Base-by-base conservation (phyloP, 2,888 invertebrate species). In the Sylvicola cinctus region DNA sequence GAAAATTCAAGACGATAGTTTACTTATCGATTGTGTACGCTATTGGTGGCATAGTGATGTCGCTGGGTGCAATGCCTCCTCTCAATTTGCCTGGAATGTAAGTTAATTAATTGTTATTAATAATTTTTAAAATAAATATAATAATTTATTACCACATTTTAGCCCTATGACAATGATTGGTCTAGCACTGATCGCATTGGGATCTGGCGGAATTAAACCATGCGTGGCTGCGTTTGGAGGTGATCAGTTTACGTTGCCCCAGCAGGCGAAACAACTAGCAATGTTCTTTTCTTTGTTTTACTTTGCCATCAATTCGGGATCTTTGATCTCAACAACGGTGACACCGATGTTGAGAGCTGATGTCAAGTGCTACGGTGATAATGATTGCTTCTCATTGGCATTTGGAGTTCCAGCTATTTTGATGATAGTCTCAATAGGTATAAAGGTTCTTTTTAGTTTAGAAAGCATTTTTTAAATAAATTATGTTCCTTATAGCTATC, bases 141-240 rank as follows among this genome's bases (percentile, higher is more conserved):
- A n/a, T n/a, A n/a, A n/a, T n/a, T n/a, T n/a, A n/a, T n/a, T n/a
- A n/a, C n/a, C n/a, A n/a, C n/a, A n/a, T n/a, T n/a, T 8, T 23
- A 30, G 31, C n/a, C 47, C 47, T 17, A 52, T 76, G 39, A 72
- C 74, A 2, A 54, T 76, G 39, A 43, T 74, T 14, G 80, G 78
- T 0, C 54, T 84, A 17, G 49, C 70, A 11, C 55, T 80, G 42
- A 74, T 83, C 37, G 76, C 76, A 0, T 41, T 78, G 3, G 80
- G 81, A 3, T 78, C 80, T 1, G 81, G 81, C 1, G 81, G 81
- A 3, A 83, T 84, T 40, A 84, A 83, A 44, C 80, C 83, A 0
- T 83, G 81, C 50, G 80, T 83, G 2, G 63, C 76, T 1, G 72
- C 83, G 0, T 83, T 83, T 49, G 83, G 81, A 3, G 83, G 80